Evolutionary conservation across 2,113 vertebrate species (phyloP).

Genomic region (Phalacrocorax carbo): DNA sequence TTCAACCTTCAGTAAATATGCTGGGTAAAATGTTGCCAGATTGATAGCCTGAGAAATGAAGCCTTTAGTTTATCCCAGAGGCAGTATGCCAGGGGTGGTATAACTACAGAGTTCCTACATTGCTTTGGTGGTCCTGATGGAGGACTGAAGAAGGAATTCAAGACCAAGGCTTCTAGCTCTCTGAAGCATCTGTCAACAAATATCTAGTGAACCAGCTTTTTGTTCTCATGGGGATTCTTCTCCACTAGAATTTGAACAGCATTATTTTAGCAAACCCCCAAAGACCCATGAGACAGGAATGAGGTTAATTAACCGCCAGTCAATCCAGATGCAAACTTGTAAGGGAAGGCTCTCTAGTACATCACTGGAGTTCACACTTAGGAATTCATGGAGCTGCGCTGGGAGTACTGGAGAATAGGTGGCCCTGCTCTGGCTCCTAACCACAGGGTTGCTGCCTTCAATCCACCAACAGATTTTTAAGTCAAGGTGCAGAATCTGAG

Average conservation of each 20-base stretch:
- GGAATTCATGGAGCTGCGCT: background rate
- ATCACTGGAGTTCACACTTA: background rate
- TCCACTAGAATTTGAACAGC: background rate
- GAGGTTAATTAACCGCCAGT: background rate
- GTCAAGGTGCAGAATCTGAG: background rate
- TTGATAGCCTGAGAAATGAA: background rate
- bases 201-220: background rate
- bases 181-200: background rate
- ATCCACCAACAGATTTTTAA: background rate
- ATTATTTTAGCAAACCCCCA: background rate
- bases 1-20: conserved; percentile 1
- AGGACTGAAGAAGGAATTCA: background rate
- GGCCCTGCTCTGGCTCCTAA: background rate
- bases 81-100: background rate
- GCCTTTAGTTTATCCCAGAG: background rate
- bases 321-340: background rate
- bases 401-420: background rate
- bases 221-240: background rate
- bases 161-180: background rate
- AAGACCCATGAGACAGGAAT: background rate
- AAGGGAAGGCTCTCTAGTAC: background rate
- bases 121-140: background rate
- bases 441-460: background rate
- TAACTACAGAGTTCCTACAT: background rate
- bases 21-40: background rate